These are phyloP conservation scores for Cotesia chilonis DNA, from an alignment of 1,140 invertebrate genomes.

Conservation along the genomic window DNA sequence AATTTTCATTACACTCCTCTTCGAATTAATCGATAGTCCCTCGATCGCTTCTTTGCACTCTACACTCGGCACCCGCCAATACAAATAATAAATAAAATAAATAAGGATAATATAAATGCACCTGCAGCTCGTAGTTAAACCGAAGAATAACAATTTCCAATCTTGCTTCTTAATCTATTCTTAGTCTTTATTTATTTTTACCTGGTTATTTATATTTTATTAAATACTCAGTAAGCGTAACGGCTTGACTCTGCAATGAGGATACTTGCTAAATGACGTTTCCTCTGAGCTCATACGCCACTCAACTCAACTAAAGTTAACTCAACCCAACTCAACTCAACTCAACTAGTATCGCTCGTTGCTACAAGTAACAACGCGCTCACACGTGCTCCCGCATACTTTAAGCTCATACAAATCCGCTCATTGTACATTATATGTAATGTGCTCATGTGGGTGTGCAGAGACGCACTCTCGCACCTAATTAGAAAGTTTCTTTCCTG, in stretches of 20 bases:
- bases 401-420: background rate
- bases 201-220: slow-evolving; percentile 33
- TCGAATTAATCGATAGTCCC: background rate
- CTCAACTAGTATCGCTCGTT: no score
- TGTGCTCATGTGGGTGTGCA: background rate
- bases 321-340: no score
- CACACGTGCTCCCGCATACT: slow-evolving; percentile 1
- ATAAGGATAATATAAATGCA: background rate
- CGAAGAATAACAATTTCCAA: no score
- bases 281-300: slow-evolving; percentile 21
- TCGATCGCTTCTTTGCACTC: background rate
- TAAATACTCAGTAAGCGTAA: slow-evolving; percentile 45
- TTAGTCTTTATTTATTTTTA: no score
- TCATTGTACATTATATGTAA: background rate
- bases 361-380: background rate
- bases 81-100: no score
- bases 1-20: background rate
- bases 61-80: no score
- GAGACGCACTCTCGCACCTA: slow-evolving; percentile 34
- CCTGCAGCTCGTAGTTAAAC: background rate
- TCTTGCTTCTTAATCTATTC: no score
- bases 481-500: slow-evolving; percentile 43
- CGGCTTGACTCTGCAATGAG: slow-evolving; percentile 40
- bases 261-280: slow-evolving; percentile 44
- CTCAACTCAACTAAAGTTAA: no score